These are phyloP conservation scores for Gonatopus flavifemur DNA, from an alignment of 1,140 invertebrate genomes.

Conservation along the genomic window DNA sequence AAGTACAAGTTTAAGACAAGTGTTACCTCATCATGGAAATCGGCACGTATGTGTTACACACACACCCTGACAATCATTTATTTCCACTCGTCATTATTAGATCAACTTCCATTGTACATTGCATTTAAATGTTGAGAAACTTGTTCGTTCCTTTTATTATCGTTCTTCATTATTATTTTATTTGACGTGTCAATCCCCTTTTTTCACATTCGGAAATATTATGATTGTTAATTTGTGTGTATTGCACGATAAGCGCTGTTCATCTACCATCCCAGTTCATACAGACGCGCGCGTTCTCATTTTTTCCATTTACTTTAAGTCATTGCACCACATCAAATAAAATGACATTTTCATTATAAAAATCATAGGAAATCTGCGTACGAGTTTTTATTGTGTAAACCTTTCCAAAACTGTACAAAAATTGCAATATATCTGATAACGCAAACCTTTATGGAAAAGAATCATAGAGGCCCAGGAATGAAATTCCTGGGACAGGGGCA, in stretches of 20 bases:
- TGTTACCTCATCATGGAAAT: constrained; percentile 61
- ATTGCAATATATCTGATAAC: not conserved
- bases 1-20: constrained; percentile 63
- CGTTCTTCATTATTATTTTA: too few relatives aligned
- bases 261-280: constrained; percentile 59
- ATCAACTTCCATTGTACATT: constrained; percentile 50
- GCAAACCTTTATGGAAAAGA: too few relatives aligned
- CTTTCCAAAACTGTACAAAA: not conserved
- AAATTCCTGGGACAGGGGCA: too few relatives aligned
- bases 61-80: too few relatives aligned
- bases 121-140: constrained; percentile 53
- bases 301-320: constrained; percentile 63
- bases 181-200: too few relatives aligned
- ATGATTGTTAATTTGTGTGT: too few relatives aligned
- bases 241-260: constrained; percentile 45
- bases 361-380: constrained; percentile 25
- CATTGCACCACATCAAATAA: constrained; percentile 63
- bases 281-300: constrained; percentile 59
- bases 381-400: constrained; percentile 24
- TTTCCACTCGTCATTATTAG: constrained; percentile 38
- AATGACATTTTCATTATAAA: constrained; percentile 63
- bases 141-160: constrained; percentile 35
- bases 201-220: too few relatives aligned
- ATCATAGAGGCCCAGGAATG: too few relatives aligned
- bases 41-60: constrained; percentile 38